These are phyloP conservation scores for Hedya salicella DNA, from an alignment of 2,888 invertebrate genomes.

Conservation along the genomic window DNA sequence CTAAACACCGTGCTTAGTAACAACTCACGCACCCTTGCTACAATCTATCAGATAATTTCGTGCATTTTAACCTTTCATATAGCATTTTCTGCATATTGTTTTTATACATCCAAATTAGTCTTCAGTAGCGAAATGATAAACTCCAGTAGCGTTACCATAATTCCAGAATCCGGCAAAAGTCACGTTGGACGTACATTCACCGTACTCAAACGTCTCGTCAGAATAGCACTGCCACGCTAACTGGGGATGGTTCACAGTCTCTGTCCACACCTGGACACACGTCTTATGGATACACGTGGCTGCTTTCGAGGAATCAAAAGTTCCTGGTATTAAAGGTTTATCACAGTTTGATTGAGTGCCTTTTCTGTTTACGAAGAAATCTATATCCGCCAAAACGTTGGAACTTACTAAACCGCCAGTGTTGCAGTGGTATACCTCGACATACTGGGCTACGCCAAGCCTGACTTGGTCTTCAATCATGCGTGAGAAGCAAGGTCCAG, in stretches of 20 bases:
- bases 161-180: slow-evolving; percentile 74
- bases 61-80: no score
- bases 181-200: slow-evolving; percentile 59
- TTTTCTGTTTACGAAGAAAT: slow-evolving; percentile 86
- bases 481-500: slow-evolving; percentile 76
- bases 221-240: slow-evolving; percentile 70
- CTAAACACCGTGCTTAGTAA: no score
- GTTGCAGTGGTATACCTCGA: slow-evolving; percentile 86
- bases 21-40: no score
- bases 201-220: slow-evolving; percentile 64
- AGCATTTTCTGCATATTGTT: no score
- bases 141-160: slow-evolving; percentile 71
- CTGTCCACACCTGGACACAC: slow-evolving; percentile 70
- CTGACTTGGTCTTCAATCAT: slow-evolving; percentile 76
- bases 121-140: slow-evolving; percentile 72
- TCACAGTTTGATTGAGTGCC: slow-evolving; percentile 85
- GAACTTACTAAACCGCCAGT: slow-evolving; percentile 81
- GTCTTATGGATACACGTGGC: slow-evolving; percentile 74
- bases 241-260: slow-evolving; percentile 64
- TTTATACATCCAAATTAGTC: slow-evolving; percentile 51
- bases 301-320: slow-evolving; percentile 70
- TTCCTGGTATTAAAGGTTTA: slow-evolving; percentile 66
- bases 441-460: slow-evolving; percentile 83
- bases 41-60: no score
- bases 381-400: slow-evolving; percentile 81